Percentiles rank a stretch among this genome's conserved stretches.
These are phyloP conservation scores for Sinosuthora webbiana DNA, from an alignment of 2,113 vertebrate genomes.

Conservation along the genomic window DNA sequence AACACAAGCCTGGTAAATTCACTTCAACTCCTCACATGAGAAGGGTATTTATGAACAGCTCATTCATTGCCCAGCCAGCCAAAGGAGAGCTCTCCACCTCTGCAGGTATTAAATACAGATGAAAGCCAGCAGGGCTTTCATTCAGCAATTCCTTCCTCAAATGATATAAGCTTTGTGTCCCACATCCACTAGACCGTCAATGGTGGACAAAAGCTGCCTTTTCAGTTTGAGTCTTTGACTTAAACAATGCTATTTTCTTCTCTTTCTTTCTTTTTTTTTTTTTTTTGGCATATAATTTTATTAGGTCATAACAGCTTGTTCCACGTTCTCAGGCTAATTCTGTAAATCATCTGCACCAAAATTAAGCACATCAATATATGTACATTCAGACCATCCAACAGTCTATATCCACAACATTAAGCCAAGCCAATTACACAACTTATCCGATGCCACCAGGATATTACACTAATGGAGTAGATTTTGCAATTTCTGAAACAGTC, in stretches of 20 bases:
- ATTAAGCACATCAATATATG: background rate
- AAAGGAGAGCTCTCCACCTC: background rate
- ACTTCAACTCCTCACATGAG: background rate
- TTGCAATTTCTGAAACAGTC: background rate
- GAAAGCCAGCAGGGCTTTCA: background rate
- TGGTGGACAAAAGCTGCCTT: background rate
- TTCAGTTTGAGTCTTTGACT: background rate
- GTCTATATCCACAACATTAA: background rate
- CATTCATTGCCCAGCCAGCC: background rate
- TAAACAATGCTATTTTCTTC: rapidly evolving
- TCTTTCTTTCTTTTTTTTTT: too few species aligned
- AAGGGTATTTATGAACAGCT: background rate
- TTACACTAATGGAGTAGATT: background rate
- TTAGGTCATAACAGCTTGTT: background rate
- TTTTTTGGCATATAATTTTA: background rate
- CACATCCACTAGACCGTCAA: background rate
- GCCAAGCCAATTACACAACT: background rate
- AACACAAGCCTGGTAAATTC: background rate
- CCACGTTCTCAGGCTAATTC: background rate
- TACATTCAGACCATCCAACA: background rate
- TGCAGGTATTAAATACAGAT: background rate
- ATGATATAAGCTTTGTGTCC: rapidly evolving
- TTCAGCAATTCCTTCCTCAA: background rate
- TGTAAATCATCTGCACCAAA: background rate
- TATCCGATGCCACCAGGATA: background rate